These are phyloP conservation scores for Porites australiensis DNA, from an alignment of 64 coral and sea anemone species.

Conservation along the genomic window DNA sequence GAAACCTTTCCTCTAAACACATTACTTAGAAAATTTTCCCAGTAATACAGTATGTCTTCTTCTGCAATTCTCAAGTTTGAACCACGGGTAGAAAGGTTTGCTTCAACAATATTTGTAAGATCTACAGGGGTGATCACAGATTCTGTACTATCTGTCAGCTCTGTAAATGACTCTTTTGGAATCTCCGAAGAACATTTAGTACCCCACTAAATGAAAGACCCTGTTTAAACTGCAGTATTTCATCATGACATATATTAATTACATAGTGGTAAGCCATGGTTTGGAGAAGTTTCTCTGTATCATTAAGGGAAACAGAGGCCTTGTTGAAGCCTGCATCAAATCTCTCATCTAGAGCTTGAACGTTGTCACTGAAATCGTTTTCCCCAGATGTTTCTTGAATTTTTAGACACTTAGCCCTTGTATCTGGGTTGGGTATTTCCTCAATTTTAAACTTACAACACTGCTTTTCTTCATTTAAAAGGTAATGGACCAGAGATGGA, in stretches of 20 bases:
- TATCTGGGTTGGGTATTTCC: conserved; percentile 7
- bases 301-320: conserved; percentile 8
- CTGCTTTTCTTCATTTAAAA: conserved; percentile 6
- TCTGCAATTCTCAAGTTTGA: conserved; percentile 9
- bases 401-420: not conserved
- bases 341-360: not conserved
- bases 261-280: not conserved
- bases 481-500: conserved; percentile 10
- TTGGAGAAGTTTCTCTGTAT: not conserved
- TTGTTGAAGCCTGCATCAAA: conserved; percentile 18
- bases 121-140: conserved; percentile 27
- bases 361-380: conserved; percentile 18
- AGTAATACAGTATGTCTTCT: conserved; percentile 35
- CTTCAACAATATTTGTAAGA: conserved; percentile 4
- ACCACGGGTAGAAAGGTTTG: conserved; percentile 11
- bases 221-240: conserved; percentile 31
- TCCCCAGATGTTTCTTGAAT: not conserved
- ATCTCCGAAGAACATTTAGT: conserved; percentile 11
- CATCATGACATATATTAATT: not conserved
- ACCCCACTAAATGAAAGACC: conserved; percentile 35
- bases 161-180: conserved; percentile 24
- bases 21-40: conserved; percentile 16
- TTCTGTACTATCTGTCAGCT: not conserved
- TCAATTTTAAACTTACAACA: not conserved
- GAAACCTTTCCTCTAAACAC: conserved; percentile 39